These are phyloP conservation scores for Hyperoplus lanceolatus DNA, from an alignment of 2,797 vertebrate species.

Conservation along the genomic window DNA sequence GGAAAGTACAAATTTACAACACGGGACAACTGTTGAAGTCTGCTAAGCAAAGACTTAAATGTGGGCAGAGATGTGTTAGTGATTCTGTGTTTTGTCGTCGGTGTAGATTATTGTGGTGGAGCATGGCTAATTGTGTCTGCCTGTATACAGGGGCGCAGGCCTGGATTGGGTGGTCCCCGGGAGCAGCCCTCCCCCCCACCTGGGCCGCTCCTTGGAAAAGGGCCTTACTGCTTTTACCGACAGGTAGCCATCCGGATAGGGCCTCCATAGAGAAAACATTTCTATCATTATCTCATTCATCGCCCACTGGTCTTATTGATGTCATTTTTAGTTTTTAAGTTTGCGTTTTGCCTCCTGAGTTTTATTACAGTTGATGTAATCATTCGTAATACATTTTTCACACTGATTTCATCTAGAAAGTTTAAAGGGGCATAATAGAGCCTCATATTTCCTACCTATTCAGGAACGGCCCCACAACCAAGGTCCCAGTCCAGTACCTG, in stretches of 20 bases:
- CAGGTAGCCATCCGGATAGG: constrained; percentile 82
- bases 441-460: constrained; percentile 17
- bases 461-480: constrained; percentile 84
- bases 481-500: constrained; percentile 57
- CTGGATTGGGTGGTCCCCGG: constrained; percentile 84
- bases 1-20: constrained; percentile 6
- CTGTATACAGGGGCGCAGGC: constrained; percentile 87
- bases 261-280: constrained; percentile 69
- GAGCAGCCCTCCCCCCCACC: constrained; percentile 87
- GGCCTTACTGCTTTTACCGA: constrained; percentile 85
- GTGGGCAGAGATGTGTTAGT: constrained; percentile 33
- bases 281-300: constrained; percentile 65
- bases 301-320: constrained; percentile 35
- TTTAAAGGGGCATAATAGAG: background rate
- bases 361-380: constrained; percentile 31
- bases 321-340: constrained; percentile 62
- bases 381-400: constrained; percentile 37
- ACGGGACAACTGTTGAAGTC: background rate
- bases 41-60: constrained; percentile 10
- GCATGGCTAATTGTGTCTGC: constrained; percentile 76
- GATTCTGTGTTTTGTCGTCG: constrained; percentile 35
- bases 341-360: constrained; percentile 31
- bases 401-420: background rate
- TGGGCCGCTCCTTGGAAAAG: constrained; percentile 85
- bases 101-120: constrained; percentile 63